These are phyloP conservation scores for Himalopsyche kuldschensis DNA, from an alignment of 2,888 invertebrate species.

Conservation along the genomic window DNA sequence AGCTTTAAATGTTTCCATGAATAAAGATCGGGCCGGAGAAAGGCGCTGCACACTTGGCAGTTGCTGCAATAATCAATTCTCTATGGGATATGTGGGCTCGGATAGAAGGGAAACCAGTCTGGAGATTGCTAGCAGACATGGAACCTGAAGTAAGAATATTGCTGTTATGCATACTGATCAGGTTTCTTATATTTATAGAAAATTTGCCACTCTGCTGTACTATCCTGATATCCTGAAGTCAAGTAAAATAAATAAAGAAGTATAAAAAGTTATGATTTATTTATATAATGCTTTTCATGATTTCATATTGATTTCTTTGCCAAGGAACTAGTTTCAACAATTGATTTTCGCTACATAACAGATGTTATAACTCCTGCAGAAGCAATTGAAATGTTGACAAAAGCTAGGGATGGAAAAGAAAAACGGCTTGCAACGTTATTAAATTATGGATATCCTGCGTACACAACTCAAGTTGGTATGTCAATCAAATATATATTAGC, in stretches of 20 bases:
- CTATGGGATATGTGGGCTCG: constrained; percentile 92
- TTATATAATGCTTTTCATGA: too few species aligned
- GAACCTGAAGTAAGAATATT: constrained; percentile 66
- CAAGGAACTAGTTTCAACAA: constrained; percentile 74
- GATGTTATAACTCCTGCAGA: constrained; percentile 83
- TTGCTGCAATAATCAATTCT: constrained; percentile 86
- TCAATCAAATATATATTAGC: constrained; percentile 16
- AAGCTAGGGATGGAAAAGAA: constrained; percentile 60
- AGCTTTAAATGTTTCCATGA: not conserved
- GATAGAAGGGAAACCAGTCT: constrained; percentile 80
- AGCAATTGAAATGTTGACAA: constrained; percentile 70
- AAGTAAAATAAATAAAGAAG: too few species aligned
- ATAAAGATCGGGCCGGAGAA: constrained; percentile 85
- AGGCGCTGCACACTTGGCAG: constrained; percentile 85
- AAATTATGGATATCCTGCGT: constrained; percentile 76
- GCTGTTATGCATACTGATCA: not conserved
- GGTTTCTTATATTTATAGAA: too few species aligned
- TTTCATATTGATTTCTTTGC: too few species aligned
- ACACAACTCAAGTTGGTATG: constrained; percentile 82
- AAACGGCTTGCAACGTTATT: constrained; percentile 65
- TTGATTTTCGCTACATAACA: constrained; percentile 84
- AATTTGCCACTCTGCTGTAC: too few species aligned
- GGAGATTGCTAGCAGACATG: constrained; percentile 83
- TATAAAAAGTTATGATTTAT: too few species aligned
- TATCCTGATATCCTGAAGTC: too few species aligned